Base-by-base conservation (phyloP, 1,140 invertebrate genomes). In the Megathymus violae region DNA sequence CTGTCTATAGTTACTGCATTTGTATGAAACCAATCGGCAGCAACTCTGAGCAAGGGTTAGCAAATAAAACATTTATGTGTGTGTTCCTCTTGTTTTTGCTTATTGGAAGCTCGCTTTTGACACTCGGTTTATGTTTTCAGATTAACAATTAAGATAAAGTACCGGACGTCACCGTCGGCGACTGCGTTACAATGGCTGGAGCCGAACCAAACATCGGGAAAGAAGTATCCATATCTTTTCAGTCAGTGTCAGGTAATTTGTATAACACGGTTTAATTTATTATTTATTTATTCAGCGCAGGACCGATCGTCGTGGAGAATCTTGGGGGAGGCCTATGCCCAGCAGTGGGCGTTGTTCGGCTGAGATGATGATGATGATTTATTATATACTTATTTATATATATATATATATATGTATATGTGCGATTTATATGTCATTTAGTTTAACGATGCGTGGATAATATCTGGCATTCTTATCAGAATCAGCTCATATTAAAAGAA, bases 131-230 rank as follows among this genome's bases (percentile, higher is more conserved):
- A 10, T 59, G 16, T 51, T 71, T 91, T 13, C 74, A 96, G 94
- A 52, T 92, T 94, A 52, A 92, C 92, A 60, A 91, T 97, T 65
- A 91, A 86, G 72, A 94, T 98, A 69, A 85, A 94, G 54, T 98
- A 98, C 88, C 91, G 93, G 71, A 97, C 97, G 3, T 92, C 93
- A n/a, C 93, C 94, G 48, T 91, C 93, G 22, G 94, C 96, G 4
- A 95, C 95, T 64, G 98, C 96, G 11, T 91, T 99, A 11, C 97
- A 98, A 88, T 99, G 98, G 98, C 80, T 99, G 25, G 93, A 93
- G 54, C 94, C 97, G 7, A 93, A 95, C 67, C 97, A 98, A 91
- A 99, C 98, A 10, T 93, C 95, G 4, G 97, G 97, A 40, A 96
- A 97, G 89, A 93, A 94, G 67, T 93, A 96, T 76, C 98, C 98